Conservation (phyloP, 2,797 vertebrate genomes). For the Acanthopagrus latus region DNA sequence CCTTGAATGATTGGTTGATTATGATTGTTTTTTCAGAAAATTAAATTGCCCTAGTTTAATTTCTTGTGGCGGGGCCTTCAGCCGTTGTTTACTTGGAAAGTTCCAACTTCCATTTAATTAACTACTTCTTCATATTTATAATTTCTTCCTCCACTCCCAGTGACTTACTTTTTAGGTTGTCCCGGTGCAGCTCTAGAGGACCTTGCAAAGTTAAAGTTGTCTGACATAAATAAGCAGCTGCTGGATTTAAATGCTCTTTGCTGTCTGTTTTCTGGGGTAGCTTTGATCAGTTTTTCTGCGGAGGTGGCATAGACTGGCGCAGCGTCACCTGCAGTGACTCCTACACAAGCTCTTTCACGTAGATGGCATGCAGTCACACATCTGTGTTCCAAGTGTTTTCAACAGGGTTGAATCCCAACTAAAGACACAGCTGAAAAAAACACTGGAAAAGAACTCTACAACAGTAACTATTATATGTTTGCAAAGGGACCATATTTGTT, state of each 20-base stretch:
- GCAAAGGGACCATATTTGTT: neutral
- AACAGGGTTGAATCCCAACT: neutral
- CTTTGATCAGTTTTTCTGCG: conserved; percentile 52
- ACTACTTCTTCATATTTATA: conserved; percentile 18
- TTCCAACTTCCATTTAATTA: conserved; percentile 19
- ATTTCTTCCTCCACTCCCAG: neutral
- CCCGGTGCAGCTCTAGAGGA: conserved; percentile 15
- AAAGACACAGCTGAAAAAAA: neutral
- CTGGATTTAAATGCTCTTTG: conserved; percentile 41
- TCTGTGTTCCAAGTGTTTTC: conserved; percentile 24
- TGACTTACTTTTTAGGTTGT: neutral
- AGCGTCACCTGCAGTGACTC: conserved; percentile 51
- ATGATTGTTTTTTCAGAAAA: neutral
- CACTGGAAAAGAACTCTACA: neutral
- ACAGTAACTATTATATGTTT: neutral
- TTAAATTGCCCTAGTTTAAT: neutral
- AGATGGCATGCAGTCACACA: conserved; percentile 12
- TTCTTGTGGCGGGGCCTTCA: neutral
- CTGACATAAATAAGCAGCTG: conserved; percentile 42
- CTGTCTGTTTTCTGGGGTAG: conserved; percentile 22
- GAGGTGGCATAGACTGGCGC: conserved; percentile 45
- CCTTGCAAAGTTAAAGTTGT: conserved; percentile 19
- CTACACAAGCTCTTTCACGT: conserved; percentile 28
- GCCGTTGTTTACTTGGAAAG: neutral
- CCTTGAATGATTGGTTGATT: neutral